Evolutionary conservation across 1,140 invertebrate species (phyloP), one percentile per base, ranked within the genome.

Genomic region (Macrostomum lignano): DNA sequence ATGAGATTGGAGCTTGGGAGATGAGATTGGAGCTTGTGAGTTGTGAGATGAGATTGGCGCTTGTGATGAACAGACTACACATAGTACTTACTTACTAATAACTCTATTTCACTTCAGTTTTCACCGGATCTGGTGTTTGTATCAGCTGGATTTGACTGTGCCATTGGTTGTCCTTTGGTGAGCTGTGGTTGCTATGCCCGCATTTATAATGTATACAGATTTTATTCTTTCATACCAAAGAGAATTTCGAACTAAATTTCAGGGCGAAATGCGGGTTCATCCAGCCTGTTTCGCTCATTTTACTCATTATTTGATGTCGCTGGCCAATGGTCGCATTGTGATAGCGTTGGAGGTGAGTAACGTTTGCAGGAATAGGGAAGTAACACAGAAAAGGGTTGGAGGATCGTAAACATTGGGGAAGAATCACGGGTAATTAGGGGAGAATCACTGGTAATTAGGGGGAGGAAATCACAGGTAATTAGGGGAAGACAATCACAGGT

Each of bases 261-360:
- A 82, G 73, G 82, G 82, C 17, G 65, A 76, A 54, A 91, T 91
- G 82, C 63, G 69, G 47, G 59, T 93, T 2, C 74, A 70, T 1
- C 81, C 82, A 6, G 71, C 70, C 7, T 72, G 69, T 47, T 93
- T 81, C 61, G 66, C 72, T 3, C 74, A 79, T 50, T 56, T 93
- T 33, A 55, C 74, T 2, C 69, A 70, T 38, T 62, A 68, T 6
- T 51, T 94, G 22, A 62, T 70, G 49, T 61, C 65, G 10, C 45
- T 82, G 38, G 73, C 68, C 41, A 56, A 61, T 49, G 76, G 70
- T 32, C 73, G 67, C 54, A 57, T 88, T 21, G 71, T 70, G 38
- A 71, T 77, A 6, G 49, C 82, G 40, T 59, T 91, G 20, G 82
- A 91, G 45, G 56, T 59, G 40, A 38, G 38, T 24, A 20, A 33